These are phyloP conservation scores for Drosophila parvula DNA, from an alignment of 1,140 invertebrate genomes.

Conservation along the genomic window DNA sequence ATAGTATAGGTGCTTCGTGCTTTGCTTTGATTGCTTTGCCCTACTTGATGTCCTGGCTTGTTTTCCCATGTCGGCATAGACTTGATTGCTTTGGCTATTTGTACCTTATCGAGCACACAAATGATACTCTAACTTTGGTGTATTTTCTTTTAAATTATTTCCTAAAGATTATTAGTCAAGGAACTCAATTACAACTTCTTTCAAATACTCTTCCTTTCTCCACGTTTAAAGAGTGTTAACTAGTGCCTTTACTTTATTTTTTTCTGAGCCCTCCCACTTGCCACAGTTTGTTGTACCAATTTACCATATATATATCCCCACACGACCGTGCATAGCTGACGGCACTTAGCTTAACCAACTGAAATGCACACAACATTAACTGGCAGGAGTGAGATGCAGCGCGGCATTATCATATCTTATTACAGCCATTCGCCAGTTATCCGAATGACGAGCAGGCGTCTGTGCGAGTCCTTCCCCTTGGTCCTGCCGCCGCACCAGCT, in stretches of 20 bases:
- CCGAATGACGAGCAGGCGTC: slow-evolving; percentile 13
- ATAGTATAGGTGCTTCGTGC: not conserved
- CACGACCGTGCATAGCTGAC: slow-evolving; percentile 16
- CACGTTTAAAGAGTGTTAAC: too few relatives aligned
- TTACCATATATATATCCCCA: slow-evolving; percentile 2
- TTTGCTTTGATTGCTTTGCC: slow-evolving; percentile 19
- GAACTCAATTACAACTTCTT: not conserved
- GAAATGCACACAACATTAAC: slow-evolving; percentile 57
- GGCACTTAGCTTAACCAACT: slow-evolving; percentile 53
- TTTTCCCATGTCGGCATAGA: not conserved
- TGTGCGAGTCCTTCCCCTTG: not conserved
- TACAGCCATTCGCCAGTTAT: slow-evolving; percentile 39
- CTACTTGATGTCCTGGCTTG: slow-evolving; percentile 7
- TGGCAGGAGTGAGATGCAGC: slow-evolving; percentile 22
- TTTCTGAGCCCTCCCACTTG: not conserved
- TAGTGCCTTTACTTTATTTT: too few relatives aligned
- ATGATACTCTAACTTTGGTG: too few relatives aligned
- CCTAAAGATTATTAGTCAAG: not conserved
- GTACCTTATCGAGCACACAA: not conserved
- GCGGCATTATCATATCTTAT: slow-evolving; percentile 51
- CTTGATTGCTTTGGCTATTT: slow-evolving; percentile 13
- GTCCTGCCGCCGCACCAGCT: too few relatives aligned
- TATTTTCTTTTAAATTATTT: not conserved
- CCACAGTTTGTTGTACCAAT: slow-evolving; percentile 7
- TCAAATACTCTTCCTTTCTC: too few relatives aligned